A percentile compares a stretch with the other conserved stretches of the same genome.
phyloP scores from a whole-genome alignment of 2,113 vertebrate genomes.

The Prietella phreatophila region DNA sequence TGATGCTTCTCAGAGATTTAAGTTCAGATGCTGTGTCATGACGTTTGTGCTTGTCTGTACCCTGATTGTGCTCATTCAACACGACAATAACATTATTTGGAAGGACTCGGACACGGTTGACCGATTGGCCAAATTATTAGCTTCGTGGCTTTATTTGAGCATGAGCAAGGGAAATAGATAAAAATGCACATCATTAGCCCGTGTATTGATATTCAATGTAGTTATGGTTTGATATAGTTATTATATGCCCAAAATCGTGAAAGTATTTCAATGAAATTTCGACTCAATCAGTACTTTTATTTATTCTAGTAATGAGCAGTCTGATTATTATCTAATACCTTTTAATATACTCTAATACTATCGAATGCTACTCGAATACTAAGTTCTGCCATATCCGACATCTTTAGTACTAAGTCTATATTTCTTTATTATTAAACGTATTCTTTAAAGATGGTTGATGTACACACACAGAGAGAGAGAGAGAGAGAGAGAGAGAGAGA shows the following conservation, averaged over 20 bases:
- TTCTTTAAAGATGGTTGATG: not conserved
- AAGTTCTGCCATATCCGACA: not conserved
- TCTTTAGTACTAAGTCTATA: not conserved
- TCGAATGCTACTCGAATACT: no score
- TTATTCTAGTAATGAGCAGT: not conserved
- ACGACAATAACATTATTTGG: not conserved
- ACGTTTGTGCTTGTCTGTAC: not conserved
- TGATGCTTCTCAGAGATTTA: not conserved
- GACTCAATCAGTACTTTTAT: not conserved
- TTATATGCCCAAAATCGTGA: no score
- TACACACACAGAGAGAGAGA: not conserved
- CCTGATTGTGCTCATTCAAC: not conserved
- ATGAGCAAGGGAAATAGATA: not conserved
- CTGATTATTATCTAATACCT: not conserved
- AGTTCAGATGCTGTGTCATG: not conserved
- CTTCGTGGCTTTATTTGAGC: not conserved
- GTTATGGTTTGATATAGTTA: not conserved
- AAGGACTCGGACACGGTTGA: not conserved
- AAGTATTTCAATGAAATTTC: not conserved
- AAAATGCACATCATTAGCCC: no score
- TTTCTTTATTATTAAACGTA: not conserved
- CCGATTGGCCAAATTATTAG: not conserved
- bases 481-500: not conserved
- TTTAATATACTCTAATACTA: not conserved
- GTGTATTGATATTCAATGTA: not conserved